Conservation (phyloP, 2,888 invertebrate genomes). For the Syrphus vitripennis region DNA sequence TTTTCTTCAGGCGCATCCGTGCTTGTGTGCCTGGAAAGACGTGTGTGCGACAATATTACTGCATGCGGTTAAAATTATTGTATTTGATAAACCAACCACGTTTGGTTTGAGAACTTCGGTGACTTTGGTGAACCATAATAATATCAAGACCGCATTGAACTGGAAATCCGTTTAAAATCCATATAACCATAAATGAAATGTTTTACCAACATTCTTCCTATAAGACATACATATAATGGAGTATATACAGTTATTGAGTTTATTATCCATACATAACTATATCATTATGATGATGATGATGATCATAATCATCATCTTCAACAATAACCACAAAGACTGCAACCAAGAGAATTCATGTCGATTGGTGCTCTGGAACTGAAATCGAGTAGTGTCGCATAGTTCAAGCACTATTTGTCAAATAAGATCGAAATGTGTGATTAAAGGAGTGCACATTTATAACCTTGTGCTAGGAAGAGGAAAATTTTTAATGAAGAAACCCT, state of each 20-base stretch:
- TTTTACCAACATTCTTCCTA: neutral
- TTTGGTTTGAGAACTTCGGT: slow-evolving; percentile 33
- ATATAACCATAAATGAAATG: slow-evolving; percentile 14
- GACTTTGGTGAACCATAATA: slow-evolving; percentile 41
- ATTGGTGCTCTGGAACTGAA: slow-evolving; percentile 20
- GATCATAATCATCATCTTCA: slow-evolving; percentile 6
- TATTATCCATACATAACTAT: slow-evolving; percentile 5
- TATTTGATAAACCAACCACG: slow-evolving; percentile 57
- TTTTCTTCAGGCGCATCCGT: slow-evolving; percentile 41
- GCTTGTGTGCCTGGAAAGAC: slow-evolving; percentile 32
- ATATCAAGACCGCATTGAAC: slow-evolving; percentile 44
- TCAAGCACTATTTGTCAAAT: slow-evolving; percentile 55
- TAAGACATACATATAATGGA: neutral
- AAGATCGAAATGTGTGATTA: slow-evolving; percentile 26
- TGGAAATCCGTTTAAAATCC: slow-evolving; percentile 42
- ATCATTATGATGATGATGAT: neutral
- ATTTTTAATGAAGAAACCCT: neutral
- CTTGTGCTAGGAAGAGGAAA: neutral
- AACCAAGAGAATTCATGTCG: slow-evolving; percentile 31
- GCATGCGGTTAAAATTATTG: slow-evolving; percentile 54
- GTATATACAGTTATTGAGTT: neutral
- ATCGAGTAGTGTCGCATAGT: slow-evolving; percentile 42
- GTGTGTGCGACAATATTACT: slow-evolving; percentile 50
- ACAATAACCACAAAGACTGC: slow-evolving; percentile 8
- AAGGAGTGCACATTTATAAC: slow-evolving; percentile 26